phyloP scores from a whole-genome alignment of 2,888 invertebrate species.

The Acronicta alni region DNA sequence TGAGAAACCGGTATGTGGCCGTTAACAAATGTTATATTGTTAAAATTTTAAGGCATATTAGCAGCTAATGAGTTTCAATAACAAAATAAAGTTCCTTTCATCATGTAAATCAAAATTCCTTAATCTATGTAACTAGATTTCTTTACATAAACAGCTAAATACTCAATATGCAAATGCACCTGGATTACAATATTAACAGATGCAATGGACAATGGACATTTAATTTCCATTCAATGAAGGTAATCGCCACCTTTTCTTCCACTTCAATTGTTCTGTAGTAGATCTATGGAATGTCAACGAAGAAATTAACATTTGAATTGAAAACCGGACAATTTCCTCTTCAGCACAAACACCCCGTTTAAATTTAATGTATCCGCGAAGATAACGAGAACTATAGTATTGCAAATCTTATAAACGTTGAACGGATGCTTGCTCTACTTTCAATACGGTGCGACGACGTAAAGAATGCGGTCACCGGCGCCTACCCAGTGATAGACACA shows the following conservation, averaged over 20 bases:
- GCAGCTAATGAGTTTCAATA: no score
- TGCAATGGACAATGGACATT: constrained; percentile 7
- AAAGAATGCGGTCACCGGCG: constrained; percentile 84
- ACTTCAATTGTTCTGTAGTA: constrained; percentile 23
- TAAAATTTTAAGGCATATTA: no score
- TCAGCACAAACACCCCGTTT: constrained; percentile 12
- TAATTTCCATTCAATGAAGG: constrained; percentile 37
- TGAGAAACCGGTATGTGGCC: no score
- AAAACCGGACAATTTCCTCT: constrained; percentile 20
- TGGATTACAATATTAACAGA: neutral
- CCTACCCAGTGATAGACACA: constrained; percentile 61
- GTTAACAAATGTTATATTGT: no score
- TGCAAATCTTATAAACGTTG: constrained; percentile 70
- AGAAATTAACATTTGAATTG: constrained; percentile 40
- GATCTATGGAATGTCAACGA: constrained; percentile 33
- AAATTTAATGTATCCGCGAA: constrained; percentile 44
- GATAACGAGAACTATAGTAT: constrained; percentile 63
- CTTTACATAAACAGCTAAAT: neutral
- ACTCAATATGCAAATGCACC: constrained; percentile 19
- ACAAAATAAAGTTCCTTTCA: no score
- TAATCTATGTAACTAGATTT: constrained; percentile 29
- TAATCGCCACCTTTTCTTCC: constrained; percentile 20
- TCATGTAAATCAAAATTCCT: constrained; percentile 6
- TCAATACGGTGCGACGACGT: constrained; percentile 69
- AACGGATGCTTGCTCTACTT: constrained; percentile 83